These are phyloP conservation scores for Trichomalopsis sarcophagae DNA, from an alignment of 1,140 invertebrate species.

Conservation along the genomic window DNA sequence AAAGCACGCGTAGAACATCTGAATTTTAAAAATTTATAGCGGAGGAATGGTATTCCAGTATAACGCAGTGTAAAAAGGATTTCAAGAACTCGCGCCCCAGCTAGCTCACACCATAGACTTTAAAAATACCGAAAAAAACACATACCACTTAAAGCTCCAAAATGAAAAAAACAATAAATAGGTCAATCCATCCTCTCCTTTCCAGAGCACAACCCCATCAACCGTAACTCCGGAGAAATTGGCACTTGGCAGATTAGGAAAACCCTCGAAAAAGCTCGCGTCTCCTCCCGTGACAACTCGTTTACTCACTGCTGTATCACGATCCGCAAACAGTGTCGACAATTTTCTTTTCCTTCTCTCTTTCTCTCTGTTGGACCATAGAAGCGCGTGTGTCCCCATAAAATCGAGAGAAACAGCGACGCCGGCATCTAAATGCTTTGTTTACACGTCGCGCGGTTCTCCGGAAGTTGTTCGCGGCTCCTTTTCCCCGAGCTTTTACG, in stretches of 20 bases:
- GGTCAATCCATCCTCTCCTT: not conserved
- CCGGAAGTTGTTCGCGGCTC: not conserved
- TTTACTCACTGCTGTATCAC: not conserved
- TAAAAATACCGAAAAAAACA: too few relatives aligned
- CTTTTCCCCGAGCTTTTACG: not conserved
- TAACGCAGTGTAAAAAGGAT: not conserved
- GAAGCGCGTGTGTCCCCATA: not conserved
- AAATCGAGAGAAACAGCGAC: not conserved
- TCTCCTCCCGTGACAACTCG: not conserved
- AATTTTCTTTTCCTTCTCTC: not conserved
- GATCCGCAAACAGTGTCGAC: not conserved
- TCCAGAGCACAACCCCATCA: not conserved
- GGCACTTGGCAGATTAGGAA: slow-evolving; percentile 26
- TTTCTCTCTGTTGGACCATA: not conserved
- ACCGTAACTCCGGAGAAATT: not conserved
- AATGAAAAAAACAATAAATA: too few relatives aligned
- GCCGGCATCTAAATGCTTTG: slow-evolving; percentile 21
- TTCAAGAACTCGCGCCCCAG: not conserved
- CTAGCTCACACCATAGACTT: too few relatives aligned
- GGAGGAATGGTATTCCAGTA: not conserved
- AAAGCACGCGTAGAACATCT: not conserved
- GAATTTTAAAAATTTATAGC: not conserved
- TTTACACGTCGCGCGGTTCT: not conserved
- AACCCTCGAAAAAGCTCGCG: not conserved
- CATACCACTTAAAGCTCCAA: too few relatives aligned